Base-by-base conservation (phyloP, 2,888 invertebrate genomes). In the Mesorhabditis belari region DNA sequence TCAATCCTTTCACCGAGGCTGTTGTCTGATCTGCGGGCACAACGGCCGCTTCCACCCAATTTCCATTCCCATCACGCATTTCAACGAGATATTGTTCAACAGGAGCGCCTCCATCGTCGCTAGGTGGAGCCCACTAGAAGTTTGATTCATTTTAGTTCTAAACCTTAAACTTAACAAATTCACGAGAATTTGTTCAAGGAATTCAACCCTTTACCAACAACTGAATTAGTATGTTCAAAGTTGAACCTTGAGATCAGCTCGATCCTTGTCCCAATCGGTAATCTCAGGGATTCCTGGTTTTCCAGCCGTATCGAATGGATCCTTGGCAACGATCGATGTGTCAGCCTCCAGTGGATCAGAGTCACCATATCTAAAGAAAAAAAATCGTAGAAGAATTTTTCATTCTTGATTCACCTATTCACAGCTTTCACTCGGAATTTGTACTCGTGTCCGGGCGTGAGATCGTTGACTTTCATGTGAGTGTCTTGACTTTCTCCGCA, bases 11-110 rank as follows among this genome's bases (percentile, higher is more conserved):
- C 35, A 93, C 90, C 0, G 90, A 91, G 50, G 89, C 91, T 62
- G 87, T 88, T 29, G 88, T 88, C 82, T 89, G 87, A 76, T 87
- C 87, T 0, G 90, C 89, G 2, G 93, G 71, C 17, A 90, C 90
- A 49, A 65, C 67, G 49, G 67, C 64, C 23, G 68, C 73, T 44
- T 66, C 64, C 12, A 69, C 91, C 93, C 93, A 94, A 79, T 91
- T 89, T 24, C 93, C 93, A 80, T 90, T 91, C 83, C 92, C 92
- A 82, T 92, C 92, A 82, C 91, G 93, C 88, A 92, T 93, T 83
- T 94, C 93, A 52, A 95, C 88, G 64, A 93, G 89, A 80, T 93
- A 95, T 53, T 90, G 77, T 64, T 81, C 81, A 61, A 81, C 70
- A 6, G 81, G 79, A 19, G 81, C 81, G 19, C 81, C 81, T 57